A percentile compares a stretch with the other conserved stretches of the same genome.
Conservation (phyloP, 2,888 invertebrate genomes). For the Yponomeuta sedellus region DNA sequence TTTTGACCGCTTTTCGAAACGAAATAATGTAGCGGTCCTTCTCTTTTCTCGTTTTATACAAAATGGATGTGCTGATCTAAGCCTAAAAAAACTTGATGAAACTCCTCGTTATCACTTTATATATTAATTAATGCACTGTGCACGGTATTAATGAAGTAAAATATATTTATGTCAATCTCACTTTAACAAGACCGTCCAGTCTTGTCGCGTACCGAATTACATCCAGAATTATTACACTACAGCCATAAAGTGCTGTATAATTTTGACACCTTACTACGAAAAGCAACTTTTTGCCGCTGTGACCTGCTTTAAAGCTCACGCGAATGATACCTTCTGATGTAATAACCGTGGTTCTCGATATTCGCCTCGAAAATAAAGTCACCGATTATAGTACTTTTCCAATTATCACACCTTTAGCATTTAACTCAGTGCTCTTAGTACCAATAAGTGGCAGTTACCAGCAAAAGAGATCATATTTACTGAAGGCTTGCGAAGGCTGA, state of each 20-base stretch:
- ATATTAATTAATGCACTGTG: no score
- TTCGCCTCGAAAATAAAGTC: constrained; percentile 16
- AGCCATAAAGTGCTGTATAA: constrained; percentile 7
- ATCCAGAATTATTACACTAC: background rate
- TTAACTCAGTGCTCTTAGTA: constrained; percentile 6
- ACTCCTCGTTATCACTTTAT: no score
- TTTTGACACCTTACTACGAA: constrained; percentile 12
- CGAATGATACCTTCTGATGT: constrained; percentile 14
- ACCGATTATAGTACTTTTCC: constrained; percentile 18
- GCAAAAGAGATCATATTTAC: constrained; percentile 8
- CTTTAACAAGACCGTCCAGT: background rate
- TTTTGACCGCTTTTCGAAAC: no score
- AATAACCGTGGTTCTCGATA: constrained; percentile 19
- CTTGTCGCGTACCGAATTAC: background rate
- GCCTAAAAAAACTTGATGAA: no score
- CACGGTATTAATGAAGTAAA: no score
- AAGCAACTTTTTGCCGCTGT: constrained; percentile 16
- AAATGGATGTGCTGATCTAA: no score
- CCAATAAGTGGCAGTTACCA: constrained; percentile 5
- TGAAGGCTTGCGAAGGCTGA: background rate
- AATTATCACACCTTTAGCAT: constrained; percentile 22
- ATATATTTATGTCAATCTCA: no score
- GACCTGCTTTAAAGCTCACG: constrained; percentile 12
- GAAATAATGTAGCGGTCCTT: no score
- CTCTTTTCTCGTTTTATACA: no score